phyloP scores from a whole-genome alignment of 2,888 invertebrate genomes.

The Anagyrus pseudococci region DNA sequence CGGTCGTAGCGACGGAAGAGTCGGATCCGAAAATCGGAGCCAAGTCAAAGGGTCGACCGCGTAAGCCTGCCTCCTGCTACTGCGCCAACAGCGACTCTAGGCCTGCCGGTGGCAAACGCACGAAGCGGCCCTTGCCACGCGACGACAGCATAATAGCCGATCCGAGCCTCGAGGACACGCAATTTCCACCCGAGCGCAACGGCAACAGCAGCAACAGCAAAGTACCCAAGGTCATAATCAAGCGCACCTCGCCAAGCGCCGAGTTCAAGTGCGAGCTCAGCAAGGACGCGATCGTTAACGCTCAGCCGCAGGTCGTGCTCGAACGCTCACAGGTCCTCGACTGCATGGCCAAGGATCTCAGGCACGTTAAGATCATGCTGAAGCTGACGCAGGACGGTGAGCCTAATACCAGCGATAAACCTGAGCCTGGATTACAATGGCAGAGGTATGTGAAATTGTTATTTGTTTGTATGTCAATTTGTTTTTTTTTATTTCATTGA shows the following conservation, averaged over 20 bases:
- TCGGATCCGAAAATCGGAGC: slow-evolving; percentile 33
- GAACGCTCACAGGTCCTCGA: slow-evolving; percentile 54
- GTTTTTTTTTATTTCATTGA: too few species aligned
- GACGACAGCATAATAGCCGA: slow-evolving; percentile 37
- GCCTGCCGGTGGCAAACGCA: slow-evolving; percentile 30
- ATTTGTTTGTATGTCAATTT: too few species aligned
- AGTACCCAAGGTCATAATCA: slow-evolving; percentile 59
- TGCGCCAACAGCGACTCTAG: slow-evolving; percentile 35
- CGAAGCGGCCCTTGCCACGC: slow-evolving; percentile 36
- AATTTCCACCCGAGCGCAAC: slow-evolving; percentile 29
- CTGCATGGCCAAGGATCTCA: slow-evolving; percentile 54
- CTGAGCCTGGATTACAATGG: slow-evolving; percentile 34
- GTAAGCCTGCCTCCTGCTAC: slow-evolving; percentile 34
- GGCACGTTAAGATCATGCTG: slow-evolving; percentile 46
- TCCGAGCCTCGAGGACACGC: slow-evolving; percentile 29
- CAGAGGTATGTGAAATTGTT: slow-evolving; percentile 22
- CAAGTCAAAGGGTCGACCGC: slow-evolving; percentile 47
- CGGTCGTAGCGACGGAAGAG: too few species aligned
- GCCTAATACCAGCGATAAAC: slow-evolving; percentile 7
- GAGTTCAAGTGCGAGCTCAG: slow-evolving; percentile 60
- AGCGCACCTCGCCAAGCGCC: slow-evolving; percentile 54
- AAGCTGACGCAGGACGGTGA: slow-evolving; percentile 14
- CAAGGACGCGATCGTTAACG: slow-evolving; percentile 49
- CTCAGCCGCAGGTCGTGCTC: slow-evolving; percentile 56
- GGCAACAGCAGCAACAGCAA: slow-evolving; percentile 44